phyloP scores from a whole-genome alignment of 2,888 invertebrate species.

The Clistopyga incitator region DNA sequence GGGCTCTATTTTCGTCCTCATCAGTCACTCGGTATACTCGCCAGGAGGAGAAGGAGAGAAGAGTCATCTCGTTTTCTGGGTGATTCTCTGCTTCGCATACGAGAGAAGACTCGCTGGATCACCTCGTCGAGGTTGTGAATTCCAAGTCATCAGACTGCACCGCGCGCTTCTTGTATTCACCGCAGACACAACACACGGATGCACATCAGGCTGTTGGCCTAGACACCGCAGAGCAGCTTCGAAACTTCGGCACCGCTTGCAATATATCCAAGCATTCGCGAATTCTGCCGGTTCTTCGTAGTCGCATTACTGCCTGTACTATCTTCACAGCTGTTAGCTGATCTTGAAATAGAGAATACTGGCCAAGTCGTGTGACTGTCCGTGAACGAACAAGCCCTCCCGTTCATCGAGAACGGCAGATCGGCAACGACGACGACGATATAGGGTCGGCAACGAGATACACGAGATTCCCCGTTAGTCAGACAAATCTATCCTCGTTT shows the following conservation, averaged over 20 bases:
- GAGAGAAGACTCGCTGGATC: conserved; percentile 29
- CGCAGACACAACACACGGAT: conserved; percentile 58
- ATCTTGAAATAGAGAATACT: conserved; percentile 32
- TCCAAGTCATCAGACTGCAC: conserved; percentile 52
- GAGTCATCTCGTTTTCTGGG: conserved; percentile 64
- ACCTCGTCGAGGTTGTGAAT: conserved; percentile 45
- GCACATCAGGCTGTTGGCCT: conserved; percentile 57
- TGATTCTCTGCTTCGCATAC: conserved; percentile 55
- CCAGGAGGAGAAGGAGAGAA: conserved; percentile 33
- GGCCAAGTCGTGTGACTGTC: background rate
- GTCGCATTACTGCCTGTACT: conserved; percentile 6
- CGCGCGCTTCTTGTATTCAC: conserved; percentile 7
- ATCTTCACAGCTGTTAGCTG: conserved; percentile 50
- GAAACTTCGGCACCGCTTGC: conserved; percentile 23
- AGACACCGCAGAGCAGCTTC: conserved; percentile 54
- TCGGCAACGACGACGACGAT: background rate
- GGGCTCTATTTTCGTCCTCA: conserved; percentile 81
- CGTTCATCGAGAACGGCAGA: conserved; percentile 32
- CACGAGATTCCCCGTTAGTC: conserved; percentile 31
- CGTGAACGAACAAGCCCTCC: conserved; percentile 28
- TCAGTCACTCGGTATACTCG: conserved; percentile 77
- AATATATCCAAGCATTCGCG: conserved; percentile 1
- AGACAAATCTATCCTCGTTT: conserved; percentile 18
- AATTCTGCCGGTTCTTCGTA: conserved; percentile 20
- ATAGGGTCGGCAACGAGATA: conserved; percentile 1